Evolutionary conservation across 2,888 invertebrate species (phyloP), one percentile per base, ranked within the genome.

Genomic region (Zygothrica quintamaculata): DNA sequence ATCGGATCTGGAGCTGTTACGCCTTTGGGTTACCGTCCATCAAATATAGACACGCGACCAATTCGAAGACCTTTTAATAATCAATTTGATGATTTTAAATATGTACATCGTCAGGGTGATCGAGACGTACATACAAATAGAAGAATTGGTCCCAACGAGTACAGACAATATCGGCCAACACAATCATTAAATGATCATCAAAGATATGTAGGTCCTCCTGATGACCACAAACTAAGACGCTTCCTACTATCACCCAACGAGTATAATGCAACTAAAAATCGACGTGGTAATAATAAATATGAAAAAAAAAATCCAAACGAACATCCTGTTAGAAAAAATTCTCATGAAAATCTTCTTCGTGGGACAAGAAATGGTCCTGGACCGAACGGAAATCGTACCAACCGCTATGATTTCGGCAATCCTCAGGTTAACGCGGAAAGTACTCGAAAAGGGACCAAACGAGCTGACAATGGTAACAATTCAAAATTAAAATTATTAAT

Each of bases 1-100:
- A 9, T 16, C 6, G 13, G 42, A 25, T 13, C 57, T 7, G 58
- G 68, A 0, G 7, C 31, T 5, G 22, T 3, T 13, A 67, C 74
- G 1, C 74, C 68, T 3, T 8, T 74, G n/a, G 74, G 74, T 9
- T 50, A 73, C 9, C 15, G 26, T 0, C 22, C 18, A 1, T 74
- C 74, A 0, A 1, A 1, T n/a, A 5, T 0, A 1, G 68, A 67
- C 5, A 1, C 18, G 6, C 52, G 68, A n/a, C 37, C 53, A 1
- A 36, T 50, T 11, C 36, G 61, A 6, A 53, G 62, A 7, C n/a
- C 31, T 0, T 6, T 6, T n/a, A 1, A 6, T 0, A 31, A 16
- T 13, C 13, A 15, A 7, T 15, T 18, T 3, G 73, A 69, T 0
- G 73, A 72, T 1, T 31, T n/a, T 8, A 26, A 13, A 13, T 9